Evolutionary conservation across 1,140 invertebrate species (phyloP), one percentile per base, ranked within the genome.

Genomic region (Pinna nobilis): DNA sequence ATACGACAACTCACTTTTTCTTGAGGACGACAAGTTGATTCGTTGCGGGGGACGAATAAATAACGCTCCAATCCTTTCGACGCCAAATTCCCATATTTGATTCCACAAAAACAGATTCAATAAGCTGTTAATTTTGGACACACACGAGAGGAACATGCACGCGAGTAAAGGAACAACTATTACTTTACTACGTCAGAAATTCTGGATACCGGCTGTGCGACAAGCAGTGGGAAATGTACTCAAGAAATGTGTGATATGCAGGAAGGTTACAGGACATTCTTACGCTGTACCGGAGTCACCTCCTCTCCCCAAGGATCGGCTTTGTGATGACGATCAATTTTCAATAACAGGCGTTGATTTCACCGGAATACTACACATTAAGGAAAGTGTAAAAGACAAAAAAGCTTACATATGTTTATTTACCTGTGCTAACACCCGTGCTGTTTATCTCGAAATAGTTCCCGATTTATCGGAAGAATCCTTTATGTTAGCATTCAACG

Each of bases 281-380:
- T 70, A 71, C 47, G 4, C n/a, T 3, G 25, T 32, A 2, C 68
- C 68, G 20, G 64, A 61, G 11, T 25, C 44, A 33, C 69, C 74
- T 25, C 55, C 74, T n/a, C 44, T 76, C 35, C 57, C 55, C 2
- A 68, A 60, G 35, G n/a, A 30, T 35, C 39, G 64, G 44, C 6
- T 72, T 3, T 2, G 28, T 9, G 53, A 68, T n/a, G 47, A 41
- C 11, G 7, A 18, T 4, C 74, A 47, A 5, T 71, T 72, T 35
- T 63, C 69, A 5, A 57, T 72, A 5, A 76, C 74, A 35, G 69
- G 63, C 32, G 68, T 71, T 6, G 74, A 76, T 44, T 77, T 68
- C 50, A 59, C 44, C 2, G 61, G 61, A 30, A 20, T 47, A 20
- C 13, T 63, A 15, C n/a, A 64, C 5, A 55, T 68, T 25, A 47